Base-by-base conservation (phyloP, 2,888 invertebrate species). In the Pterostichus madidus region DNA sequence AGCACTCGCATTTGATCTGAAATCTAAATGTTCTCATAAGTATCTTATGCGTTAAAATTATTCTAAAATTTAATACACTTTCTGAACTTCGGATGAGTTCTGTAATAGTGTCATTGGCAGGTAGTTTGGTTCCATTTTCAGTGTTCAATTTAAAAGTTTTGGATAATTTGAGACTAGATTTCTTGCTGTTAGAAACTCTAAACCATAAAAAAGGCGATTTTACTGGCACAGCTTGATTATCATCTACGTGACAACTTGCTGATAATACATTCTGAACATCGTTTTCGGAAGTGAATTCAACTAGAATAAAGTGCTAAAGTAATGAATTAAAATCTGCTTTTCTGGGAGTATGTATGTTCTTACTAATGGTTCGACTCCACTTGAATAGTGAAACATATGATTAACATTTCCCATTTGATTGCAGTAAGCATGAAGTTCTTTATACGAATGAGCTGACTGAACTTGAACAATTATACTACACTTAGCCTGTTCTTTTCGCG, bases 401-500 rank as follows among this genome's bases (percentile, higher is more conserved):
- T 92, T 90, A 73, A 97, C 91, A 6, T 87, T 89, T 7, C 95
- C 95, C 89, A 94, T 93, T 85, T 92, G 90, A 32, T 91, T 92
- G 88, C 96, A 96, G 87, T 95, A 95, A 3, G 92, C 90, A 87
- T 93, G 91, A 78, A 96, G 90, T 89, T 96, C 94, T 68, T 88
- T 89, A 86, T 92, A 93, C 0, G 95, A 95, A 71, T 93, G 92
- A 79, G 93, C 92, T 0, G 95, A 95, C 86, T 94, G 93, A 0
- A 96, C 94, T 90, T 96, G 96, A 5, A 97, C 93, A 44, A 96
- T 89, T 80, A 96, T 90, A 89, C 95, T 95, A 84, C 93, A 91
- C 76, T 89, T 90, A 0, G 96, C 96, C 88, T 96, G 92, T 2
- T 89, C 88, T 87, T 93, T 92, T 85, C 95, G 92, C 31, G 89